These are phyloP conservation scores for Myotis vivesi DNA, from an alignment of 2,797 vertebrate genomes.

Conservation along the genomic window DNA sequence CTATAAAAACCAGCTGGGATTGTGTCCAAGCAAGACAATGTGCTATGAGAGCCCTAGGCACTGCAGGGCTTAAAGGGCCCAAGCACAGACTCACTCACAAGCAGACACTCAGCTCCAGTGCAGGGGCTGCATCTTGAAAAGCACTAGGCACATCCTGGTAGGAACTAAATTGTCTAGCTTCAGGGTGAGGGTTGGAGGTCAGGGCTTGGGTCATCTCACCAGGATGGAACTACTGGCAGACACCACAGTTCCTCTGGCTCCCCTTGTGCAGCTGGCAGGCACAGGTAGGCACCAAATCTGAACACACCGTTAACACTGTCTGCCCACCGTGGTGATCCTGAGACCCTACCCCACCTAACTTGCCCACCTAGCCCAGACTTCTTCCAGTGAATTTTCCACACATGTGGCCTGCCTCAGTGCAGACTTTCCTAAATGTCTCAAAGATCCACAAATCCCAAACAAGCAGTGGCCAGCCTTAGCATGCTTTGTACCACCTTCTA, in stretches of 20 bases:
- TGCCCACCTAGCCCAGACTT: not conserved
- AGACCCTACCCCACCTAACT: not conserved
- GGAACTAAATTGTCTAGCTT: not conserved
- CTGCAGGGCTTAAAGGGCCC: not conserved
- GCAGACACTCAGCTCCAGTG: not conserved
- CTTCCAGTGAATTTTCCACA: not conserved
- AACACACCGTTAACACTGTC: not conserved
- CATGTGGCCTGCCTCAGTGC: not conserved
- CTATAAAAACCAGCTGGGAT: not conserved
- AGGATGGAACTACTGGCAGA: not conserved
- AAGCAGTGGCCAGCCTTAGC: not conserved
- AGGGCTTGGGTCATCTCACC: not conserved
- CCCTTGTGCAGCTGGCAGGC: not conserved
- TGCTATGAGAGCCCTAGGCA: not conserved
- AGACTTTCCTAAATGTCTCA: not conserved
- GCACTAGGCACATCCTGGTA: not conserved
- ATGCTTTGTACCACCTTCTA: not conserved
- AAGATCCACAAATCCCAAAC: not conserved
- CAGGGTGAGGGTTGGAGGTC: not conserved
- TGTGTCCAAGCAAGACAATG: not conserved
- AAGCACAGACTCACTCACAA: not conserved
- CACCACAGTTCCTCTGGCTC: not conserved
- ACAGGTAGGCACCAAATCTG: not conserved
- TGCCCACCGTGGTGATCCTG: not conserved
- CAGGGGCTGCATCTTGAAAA: not conserved